These are phyloP conservation scores for Pangasianodon gigas DNA, from an alignment of 2,113 vertebrate genomes.

Conservation along the genomic window DNA sequence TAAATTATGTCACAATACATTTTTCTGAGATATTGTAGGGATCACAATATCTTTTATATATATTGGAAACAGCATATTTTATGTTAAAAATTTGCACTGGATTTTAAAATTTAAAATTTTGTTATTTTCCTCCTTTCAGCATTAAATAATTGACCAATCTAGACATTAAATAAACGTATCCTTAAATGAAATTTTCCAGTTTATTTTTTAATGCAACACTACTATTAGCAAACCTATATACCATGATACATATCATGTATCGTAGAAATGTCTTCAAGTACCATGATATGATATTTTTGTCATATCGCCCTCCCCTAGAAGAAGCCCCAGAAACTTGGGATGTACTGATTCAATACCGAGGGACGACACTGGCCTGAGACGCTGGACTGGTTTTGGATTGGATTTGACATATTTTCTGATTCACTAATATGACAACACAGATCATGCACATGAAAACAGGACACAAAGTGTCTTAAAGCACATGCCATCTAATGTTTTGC, in stretches of 20 bases:
- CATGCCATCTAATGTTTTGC: no score
- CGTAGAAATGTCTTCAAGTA: not conserved
- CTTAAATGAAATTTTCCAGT: no score
- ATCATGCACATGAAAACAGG: not conserved
- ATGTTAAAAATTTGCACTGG: no score
- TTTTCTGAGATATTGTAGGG: not conserved
- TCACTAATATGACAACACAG: not conserved
- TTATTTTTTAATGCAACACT: not conserved
- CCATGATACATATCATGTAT: not conserved
- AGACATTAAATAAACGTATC: no score
- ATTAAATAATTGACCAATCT: no score
- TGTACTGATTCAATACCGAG: not conserved
- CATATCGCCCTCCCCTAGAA: not conserved
- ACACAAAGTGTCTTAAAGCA: not conserved
- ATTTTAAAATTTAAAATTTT: no score
- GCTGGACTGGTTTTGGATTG: not conserved
- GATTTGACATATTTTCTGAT: not conserved
- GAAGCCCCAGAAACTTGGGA: not conserved
- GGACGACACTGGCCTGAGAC: not conserved
- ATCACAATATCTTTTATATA: not conserved
- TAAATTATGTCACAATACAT: not conserved
- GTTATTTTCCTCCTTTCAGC: no score
- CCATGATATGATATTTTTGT: not conserved
- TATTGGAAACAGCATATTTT: no score
- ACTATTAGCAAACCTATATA: not conserved